phyloP scores from a whole-genome alignment of 1,140 invertebrate species.

The Gryllus bimaculatus region DNA sequence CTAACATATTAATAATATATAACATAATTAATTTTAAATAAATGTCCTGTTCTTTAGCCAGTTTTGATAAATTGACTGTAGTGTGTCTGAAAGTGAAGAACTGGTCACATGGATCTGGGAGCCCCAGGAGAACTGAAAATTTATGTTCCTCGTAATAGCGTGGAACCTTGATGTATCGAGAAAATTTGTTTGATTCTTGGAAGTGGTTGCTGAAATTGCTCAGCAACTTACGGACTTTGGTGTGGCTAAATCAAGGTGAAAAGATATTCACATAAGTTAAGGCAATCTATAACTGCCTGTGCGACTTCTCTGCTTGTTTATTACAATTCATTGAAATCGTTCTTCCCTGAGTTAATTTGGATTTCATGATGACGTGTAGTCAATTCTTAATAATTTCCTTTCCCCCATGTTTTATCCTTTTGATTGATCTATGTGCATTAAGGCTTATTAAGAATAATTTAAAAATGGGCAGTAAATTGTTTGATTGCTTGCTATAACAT shows the following conservation, averaged over 20 bases:
- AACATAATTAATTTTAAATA: neutral
- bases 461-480: too few species aligned
- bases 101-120: conserved; percentile 12
- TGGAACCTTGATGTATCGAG: conserved; percentile 18
- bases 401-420: neutral
- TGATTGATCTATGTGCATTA: too few species aligned
- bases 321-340: too few species aligned
- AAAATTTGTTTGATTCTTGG: conserved; percentile 13
- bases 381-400: conserved; percentile 2
- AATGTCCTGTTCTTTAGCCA: conserved; percentile 15
- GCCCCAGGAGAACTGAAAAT: conserved; percentile 10
- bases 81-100: neutral
- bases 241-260: conserved; percentile 14
- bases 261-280: too few species aligned
- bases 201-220: conserved; percentile 15
- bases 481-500: too few species aligned
- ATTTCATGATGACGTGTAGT: too few species aligned
- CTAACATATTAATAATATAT: too few species aligned
- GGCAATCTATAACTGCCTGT: too few species aligned
- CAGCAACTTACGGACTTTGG: conserved; percentile 3
- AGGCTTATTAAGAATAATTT: too few species aligned
- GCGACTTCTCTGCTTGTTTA: too few species aligned
- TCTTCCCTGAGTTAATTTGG: too few species aligned
- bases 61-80: conserved; percentile 10
- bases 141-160: conserved; percentile 13